phyloP scores from a whole-genome alignment of 2,797 vertebrate genomes.

The Pristis pectinata region DNA sequence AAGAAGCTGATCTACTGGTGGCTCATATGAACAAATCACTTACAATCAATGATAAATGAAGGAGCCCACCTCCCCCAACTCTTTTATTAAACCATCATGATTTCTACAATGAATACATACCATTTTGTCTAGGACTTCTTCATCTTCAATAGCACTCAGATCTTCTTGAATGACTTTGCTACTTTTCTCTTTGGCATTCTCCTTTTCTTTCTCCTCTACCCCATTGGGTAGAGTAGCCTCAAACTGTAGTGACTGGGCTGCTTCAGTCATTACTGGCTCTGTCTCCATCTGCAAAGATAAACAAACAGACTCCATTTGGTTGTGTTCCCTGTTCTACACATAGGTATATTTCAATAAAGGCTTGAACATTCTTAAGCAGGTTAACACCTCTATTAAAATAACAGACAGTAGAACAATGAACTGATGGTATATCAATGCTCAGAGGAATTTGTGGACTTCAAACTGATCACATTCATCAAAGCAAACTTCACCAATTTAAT shows the following conservation, averaged over 20 bases:
- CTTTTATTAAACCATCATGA: too few species aligned
- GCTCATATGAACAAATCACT: neutral
- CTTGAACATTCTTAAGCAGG: neutral
- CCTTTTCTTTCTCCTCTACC: constrained; percentile 51
- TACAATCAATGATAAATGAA: neutral
- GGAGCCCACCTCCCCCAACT: too few species aligned
- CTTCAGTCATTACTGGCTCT: constrained; percentile 51
- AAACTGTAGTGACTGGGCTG: constrained; percentile 52
- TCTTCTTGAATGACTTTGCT: constrained; percentile 67
- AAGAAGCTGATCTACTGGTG: neutral
- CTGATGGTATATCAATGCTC: neutral
- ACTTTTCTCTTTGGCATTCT: constrained; percentile 50
- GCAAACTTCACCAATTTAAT: neutral
- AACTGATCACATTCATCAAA: neutral
- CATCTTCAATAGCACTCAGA: constrained; percentile 80
- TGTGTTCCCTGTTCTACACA: neutral
- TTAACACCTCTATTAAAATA: neutral
- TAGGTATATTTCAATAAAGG: neutral
- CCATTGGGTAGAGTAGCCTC: constrained; percentile 61
- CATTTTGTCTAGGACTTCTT: constrained; percentile 90
- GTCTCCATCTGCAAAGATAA: constrained; percentile 68
- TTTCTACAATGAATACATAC: constrained; percentile 53
- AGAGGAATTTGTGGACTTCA: neutral
- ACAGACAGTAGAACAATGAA: neutral
- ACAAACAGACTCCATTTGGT: fast-evolving